Base-by-base conservation (phyloP, 2,888 invertebrate genomes). In the Buathra laborator region DNA sequence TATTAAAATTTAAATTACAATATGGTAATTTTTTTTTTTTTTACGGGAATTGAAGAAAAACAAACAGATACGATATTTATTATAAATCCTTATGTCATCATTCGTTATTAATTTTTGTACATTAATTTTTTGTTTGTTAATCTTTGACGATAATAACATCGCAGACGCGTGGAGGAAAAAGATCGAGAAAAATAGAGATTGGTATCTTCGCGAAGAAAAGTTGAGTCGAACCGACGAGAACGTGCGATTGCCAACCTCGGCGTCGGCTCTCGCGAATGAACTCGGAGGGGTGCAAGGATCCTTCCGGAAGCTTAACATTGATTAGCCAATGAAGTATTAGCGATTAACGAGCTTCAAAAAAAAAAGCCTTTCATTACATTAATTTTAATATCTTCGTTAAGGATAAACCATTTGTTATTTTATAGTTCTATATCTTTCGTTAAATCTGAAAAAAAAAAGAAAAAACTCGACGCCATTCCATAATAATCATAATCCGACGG, bases 151-250 rank as follows among this genome's bases (percentile, higher is more conserved):
- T 29, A 32, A 62, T n/a, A 46, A 14, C 46, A 14, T 88, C 78
- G 14, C 70, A 94, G 94, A 90, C 16, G 89, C 92, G 0, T 94
- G 94, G 94, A 89, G 85, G 14, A 86, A 87, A 74, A 94, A 92
- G 84, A 90, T 93, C 10, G 93, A 92, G 76, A 92, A 90, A 59
- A 87, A 92, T 70, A 87, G 91, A 59, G 93, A 94, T 46, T 94
- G 93, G 93, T 93, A 90, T 81, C 86, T 93, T 66, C 88, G 90
- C 1, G 94, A 94, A 62, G 94, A 93, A 81, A 93, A 93, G 81
- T 79, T 94, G 2, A 92, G 93, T 62, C 89, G 90, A 48, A 91
- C 92, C 0, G 88, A 93, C 78, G 93, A 94, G 81, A 92, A 77
- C 5, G 87, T 88, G 3, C 89, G 94, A 78, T 72, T 92, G 44